Base-by-base conservation (phyloP, 2,113 vertebrate genomes). In the Pollachius pollachius region DNA sequence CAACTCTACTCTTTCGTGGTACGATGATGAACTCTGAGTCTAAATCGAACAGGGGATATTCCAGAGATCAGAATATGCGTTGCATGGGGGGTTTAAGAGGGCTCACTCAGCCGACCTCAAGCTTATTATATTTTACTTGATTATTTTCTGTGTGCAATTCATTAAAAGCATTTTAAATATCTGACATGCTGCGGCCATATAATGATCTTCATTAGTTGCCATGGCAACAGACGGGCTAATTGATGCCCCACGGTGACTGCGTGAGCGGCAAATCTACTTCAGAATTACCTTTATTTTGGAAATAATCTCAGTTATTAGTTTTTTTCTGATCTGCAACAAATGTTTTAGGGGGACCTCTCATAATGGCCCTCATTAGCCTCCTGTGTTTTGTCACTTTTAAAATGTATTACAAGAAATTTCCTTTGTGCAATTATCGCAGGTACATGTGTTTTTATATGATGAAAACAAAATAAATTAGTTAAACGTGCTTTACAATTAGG, bases 1-100 rank as follows among this genome's bases (percentile, higher is more conserved):
- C 96, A 97, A 52, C 94, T 95, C 74, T 99, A 94, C 83, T 89
- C 89, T 65, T 99, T 99, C 3, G 97, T 99, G 96, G 97, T 99
- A 90, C 87, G 94, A 89, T 62, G 65, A 56, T 15, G 4, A 64
- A 17, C 41, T 52, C 21, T 34, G 27, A 21, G 1, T 61, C 59
- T 18, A 61, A 61, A 61, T 9, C 2, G 0, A 1, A 9, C 59
- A 6, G 18, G 11, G 1, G 2, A 13, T 61, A 48, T 7, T 11
- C 41, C 41, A 13, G 41, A 48, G 41, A 48, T 41, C 11, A 41
- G 37, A 41, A 41, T 41, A 5, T 21, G 23, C 23, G 41, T 48
- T 59, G 9, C 34, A 67, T 56, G 7, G 41, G 27, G 15, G 56
- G 34, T 23, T n/a, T 23, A 70, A 30, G 37, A 64, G 27, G 58